Conservation (phyloP, 2,888 invertebrate genomes). For the Gymnocheta viridis region DNA sequence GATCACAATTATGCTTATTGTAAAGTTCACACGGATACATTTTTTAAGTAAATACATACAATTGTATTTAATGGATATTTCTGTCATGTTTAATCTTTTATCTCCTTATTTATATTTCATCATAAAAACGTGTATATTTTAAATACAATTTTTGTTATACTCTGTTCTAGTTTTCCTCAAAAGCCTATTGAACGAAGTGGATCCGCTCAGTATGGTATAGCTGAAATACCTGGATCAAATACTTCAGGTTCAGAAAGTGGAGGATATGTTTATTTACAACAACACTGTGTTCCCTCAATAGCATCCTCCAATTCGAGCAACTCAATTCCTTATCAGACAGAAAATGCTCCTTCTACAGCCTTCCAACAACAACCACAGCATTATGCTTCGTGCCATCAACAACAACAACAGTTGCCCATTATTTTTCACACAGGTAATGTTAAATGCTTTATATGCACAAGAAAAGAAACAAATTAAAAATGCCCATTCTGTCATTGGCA, state of each 20-base stretch:
- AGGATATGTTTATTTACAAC: slow-evolving; percentile 82
- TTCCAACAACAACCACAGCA: slow-evolving; percentile 73
- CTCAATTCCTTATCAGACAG: slow-evolving; percentile 73
- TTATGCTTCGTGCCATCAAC: slow-evolving; percentile 81
- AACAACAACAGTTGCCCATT: slow-evolving; percentile 73
- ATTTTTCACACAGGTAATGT: slow-evolving; percentile 64
- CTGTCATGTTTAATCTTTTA: too few relatives aligned
- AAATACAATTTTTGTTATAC: slow-evolving; percentile 30
- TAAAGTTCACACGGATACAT: too few relatives aligned
- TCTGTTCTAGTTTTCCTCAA: slow-evolving; percentile 81
- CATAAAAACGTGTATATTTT: not conserved
- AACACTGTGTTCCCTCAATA: slow-evolving; percentile 78
- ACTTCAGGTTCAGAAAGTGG: slow-evolving; percentile 74
- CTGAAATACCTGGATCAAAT: slow-evolving; percentile 75
- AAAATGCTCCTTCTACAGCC: slow-evolving; percentile 70
- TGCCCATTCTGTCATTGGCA: not conserved
- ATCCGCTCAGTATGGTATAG: slow-evolving; percentile 80
- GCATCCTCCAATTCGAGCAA: slow-evolving; percentile 72
- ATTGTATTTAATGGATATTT: too few relatives aligned
- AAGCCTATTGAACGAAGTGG: slow-evolving; percentile 81
- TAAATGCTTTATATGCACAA: not conserved
- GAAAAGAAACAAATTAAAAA: not conserved
- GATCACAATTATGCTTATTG: too few relatives aligned
- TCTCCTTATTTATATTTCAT: too few relatives aligned
- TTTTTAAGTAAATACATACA: too few relatives aligned